These are phyloP conservation scores for Hirtodrosophila cameraria DNA, from an alignment of 2,888 invertebrate species.

Conservation along the genomic window DNA sequence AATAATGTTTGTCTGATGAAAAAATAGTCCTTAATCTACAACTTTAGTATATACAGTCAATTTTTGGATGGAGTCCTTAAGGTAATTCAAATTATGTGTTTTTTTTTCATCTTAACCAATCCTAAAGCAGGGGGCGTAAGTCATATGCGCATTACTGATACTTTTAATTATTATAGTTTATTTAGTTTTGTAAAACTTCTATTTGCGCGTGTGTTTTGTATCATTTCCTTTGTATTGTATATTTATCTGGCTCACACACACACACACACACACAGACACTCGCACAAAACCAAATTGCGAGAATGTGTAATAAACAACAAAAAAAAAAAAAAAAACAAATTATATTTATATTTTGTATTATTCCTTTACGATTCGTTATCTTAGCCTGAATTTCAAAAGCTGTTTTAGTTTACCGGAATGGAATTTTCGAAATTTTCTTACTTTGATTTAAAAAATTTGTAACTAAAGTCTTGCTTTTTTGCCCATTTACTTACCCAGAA, in stretches of 20 bases:
- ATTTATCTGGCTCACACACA: constrained; percentile 55
- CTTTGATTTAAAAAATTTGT: too few species aligned
- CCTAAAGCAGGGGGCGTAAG: constrained; percentile 13
- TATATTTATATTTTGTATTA: too few species aligned
- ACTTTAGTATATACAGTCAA: background rate
- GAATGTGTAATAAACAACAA: constrained; percentile 59
- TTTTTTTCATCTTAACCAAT: constrained; percentile 17
- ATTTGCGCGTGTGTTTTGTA: constrained; percentile 49
- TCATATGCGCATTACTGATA: constrained; percentile 54
- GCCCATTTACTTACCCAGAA: background rate
- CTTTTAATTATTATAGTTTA: constrained; percentile 67
- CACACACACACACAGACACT: constrained; percentile 23
- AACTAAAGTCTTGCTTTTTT: background rate
- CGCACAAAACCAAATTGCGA: constrained; percentile 12
- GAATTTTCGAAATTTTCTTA: background rate
- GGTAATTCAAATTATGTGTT: constrained; percentile 20
- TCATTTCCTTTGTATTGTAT: constrained; percentile 39
- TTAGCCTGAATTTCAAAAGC: too few species aligned
- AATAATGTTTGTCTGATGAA: constrained; percentile 10
- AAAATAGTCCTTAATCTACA: constrained; percentile 4
- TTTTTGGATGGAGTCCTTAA: constrained; percentile 1
- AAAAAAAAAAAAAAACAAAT: constrained; percentile 2
- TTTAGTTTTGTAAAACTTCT: constrained; percentile 56
- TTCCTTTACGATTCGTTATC: too few species aligned
- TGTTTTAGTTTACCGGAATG: too few species aligned